Percentiles rank a stretch among this genome's conserved stretches.
Conservation (phyloP, 2,888 invertebrate genomes). For the Watsonalla binaria region DNA sequence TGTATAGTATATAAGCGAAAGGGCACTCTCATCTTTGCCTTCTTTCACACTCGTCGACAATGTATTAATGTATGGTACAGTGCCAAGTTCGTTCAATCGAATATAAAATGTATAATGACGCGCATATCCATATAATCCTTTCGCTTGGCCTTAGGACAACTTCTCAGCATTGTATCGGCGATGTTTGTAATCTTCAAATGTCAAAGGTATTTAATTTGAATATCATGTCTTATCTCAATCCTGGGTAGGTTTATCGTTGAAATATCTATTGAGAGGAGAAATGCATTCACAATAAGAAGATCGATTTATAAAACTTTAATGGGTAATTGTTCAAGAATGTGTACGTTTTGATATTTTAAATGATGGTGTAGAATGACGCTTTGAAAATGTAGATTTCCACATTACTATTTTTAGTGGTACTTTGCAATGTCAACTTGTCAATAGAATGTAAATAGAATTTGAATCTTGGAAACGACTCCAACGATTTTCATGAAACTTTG, state of each 20-base stretch:
- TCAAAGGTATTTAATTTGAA: constrained; percentile 78
- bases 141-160: constrained; percentile 50
- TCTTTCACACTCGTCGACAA: too few species aligned
- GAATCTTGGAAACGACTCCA: too few species aligned
- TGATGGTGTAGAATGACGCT: too few species aligned
- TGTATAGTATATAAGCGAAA: too few species aligned
- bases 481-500: too few species aligned
- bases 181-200: constrained; percentile 75
- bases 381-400: too few species aligned
- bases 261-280: constrained; percentile 47
- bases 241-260: constrained; percentile 69
- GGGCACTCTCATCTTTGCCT: too few species aligned
- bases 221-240: constrained; percentile 71
- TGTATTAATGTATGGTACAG: neutral
- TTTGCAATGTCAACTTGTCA: too few species aligned
- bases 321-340: neutral
- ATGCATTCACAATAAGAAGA: constrained; percentile 4
- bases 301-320: neutral
- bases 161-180: constrained; percentile 61
- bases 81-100: neutral
- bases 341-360: neutral
- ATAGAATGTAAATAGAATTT: too few species aligned
- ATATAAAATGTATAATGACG: neutral
- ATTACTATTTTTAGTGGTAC: too few species aligned
- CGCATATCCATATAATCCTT: constrained; percentile 41